Evolutionary conservation across 2,888 invertebrate species (phyloP), one percentile per base, ranked within the genome.

Genomic region (Drosophila austrosaltans): DNA sequence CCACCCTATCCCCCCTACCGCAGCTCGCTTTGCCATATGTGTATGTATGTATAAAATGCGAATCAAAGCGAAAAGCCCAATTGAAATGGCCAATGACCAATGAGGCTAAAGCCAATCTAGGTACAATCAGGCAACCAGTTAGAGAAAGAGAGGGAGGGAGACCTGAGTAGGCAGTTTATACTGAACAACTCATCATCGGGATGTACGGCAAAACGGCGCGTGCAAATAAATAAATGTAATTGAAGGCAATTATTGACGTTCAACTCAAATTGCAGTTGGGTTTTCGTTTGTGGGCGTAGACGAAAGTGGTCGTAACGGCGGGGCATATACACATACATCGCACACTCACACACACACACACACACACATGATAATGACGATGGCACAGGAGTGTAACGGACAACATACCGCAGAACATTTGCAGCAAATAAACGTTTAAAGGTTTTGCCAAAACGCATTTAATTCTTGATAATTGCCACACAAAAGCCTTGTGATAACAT

Each of bases 221-320:
- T 72, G 76, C 87, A 81, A 85, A 85, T 85, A 85, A 88, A 88
- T 87, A 88, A 88, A 88, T 88, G 79, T 87, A 85, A 85, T 85
- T 85, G 89, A 81, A 88, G 84, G 89, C 89, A 85, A 88, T 85
- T 85, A 85, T 81, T 81, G 89, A 76, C 81, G 87, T 83, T 83
- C 77, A 79, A 71, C 79, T 82, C 70, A 77, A 79, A 81, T 79
- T 79, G 79, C 77, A 82, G 63, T 72, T 71, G 72, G 66, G 66
- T 71, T 71, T 72, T 68, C 76, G 73, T 64, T 32, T 25, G 12
- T 48, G 48, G 48, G 25, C 44, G 20, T 6, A n/a, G 20, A 44
- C 20, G 22, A 16, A 48, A 10, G 22, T 25, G 48, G 42, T 36
- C 36, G 36, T 36, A 36, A 8, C 36, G 36, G 36, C 36, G 10